Evolutionary conservation across 2,888 invertebrate species (phyloP).

Genomic region (Zele albiditarsus): DNA sequence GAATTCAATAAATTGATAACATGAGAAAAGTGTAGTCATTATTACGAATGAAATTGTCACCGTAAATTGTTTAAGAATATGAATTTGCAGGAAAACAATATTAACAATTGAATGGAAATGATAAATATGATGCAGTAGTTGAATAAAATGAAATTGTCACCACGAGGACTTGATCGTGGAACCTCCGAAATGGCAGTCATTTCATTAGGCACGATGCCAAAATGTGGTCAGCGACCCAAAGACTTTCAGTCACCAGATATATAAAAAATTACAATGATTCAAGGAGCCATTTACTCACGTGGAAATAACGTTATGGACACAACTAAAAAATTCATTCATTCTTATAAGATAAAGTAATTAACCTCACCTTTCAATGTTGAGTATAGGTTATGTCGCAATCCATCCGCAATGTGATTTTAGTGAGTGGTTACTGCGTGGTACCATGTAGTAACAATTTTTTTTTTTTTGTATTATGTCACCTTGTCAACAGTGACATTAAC

Average conservation of each 20-base stretch:
- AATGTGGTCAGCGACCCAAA: neutral
- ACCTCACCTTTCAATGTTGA: neutral
- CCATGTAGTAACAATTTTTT: neutral
- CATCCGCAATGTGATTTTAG: neutral
- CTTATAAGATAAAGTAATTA: neutral
- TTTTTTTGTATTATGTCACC: neutral
- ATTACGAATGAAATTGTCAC: neutral
- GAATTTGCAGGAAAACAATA: neutral
- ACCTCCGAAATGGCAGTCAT: neutral
- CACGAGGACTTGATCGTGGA: constrained; percentile 48
- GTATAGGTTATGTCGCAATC: neutral
- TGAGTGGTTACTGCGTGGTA: neutral
- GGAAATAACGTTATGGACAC: neutral
- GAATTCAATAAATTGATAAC: too few species aligned
- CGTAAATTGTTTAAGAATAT: neutral
- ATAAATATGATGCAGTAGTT: neutral
- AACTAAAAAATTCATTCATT: neutral
- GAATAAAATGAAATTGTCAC: constrained; percentile 17
- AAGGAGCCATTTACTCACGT: neutral
- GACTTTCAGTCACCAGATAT: neutral
- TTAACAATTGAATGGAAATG: neutral
- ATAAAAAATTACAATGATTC: neutral
- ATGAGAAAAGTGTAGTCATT: too few species aligned
- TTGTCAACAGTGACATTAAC: neutral
- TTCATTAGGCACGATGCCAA: constrained; percentile 1